Evolutionary conservation across 2,888 invertebrate species (phyloP).

Genomic region (Sisyra nigra): DNA sequence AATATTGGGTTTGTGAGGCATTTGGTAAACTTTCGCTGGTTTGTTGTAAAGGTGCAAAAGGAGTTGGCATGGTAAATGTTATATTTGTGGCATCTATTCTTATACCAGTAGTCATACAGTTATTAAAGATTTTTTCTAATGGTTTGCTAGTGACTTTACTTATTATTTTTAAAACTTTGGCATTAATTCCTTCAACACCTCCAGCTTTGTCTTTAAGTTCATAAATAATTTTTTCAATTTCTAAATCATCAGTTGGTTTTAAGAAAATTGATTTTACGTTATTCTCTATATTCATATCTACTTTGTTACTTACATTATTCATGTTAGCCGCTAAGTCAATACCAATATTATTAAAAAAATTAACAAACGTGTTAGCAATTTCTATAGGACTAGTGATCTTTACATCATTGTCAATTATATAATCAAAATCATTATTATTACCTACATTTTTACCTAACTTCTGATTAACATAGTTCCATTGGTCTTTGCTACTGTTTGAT

Average conservation of each 20-base stretch:
- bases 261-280: background rate
- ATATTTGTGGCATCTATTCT: background rate
- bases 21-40: too few species aligned
- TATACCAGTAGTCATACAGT: background rate
- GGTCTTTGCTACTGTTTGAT: background rate
- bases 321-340: background rate
- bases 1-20: too few species aligned
- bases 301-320: background rate
- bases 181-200: background rate
- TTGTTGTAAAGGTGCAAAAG: too few species aligned
- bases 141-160: background rate
- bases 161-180: background rate
- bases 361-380: background rate
- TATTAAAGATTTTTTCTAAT: background rate
- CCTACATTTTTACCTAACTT: background rate
- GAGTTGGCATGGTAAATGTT: too few species aligned
- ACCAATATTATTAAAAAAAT: background rate
- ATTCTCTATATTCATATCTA: background rate
- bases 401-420: background rate
- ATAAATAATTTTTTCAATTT: background rate
- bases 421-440: background rate
- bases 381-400: background rate
- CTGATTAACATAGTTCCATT: background rate
- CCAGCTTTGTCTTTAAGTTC: constrained; percentile 2
- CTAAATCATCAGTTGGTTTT: background rate